phyloP scores from a whole-genome alignment of 1,140 invertebrate species.

The Coptotermes formosanus region DNA sequence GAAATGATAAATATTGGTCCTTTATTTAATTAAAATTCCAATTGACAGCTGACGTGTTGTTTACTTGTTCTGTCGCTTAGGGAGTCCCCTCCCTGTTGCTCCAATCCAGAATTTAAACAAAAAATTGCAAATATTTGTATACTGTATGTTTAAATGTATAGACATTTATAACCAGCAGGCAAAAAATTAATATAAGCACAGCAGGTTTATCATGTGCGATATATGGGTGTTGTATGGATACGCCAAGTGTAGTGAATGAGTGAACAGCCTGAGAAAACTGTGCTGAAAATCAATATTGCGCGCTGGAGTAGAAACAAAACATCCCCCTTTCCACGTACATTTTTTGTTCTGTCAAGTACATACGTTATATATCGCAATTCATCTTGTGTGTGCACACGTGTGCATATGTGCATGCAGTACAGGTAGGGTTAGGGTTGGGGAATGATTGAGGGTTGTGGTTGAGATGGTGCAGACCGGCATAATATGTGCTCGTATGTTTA shows the following conservation, averaged over 20 bases:
- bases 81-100: conserved; percentile 4
- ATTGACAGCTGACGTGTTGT: conserved; percentile 15
- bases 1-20: conserved; percentile 9
- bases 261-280: not conserved
- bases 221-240: not conserved
- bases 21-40: conserved; percentile 18
- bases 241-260: conserved; percentile 9
- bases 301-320: conserved; percentile 7
- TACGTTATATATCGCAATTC: conserved; percentile 11
- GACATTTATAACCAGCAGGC: not conserved
- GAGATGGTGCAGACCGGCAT: not conserved
- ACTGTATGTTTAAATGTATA: conserved; percentile 9
- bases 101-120: conserved; percentile 13
- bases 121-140: conserved; percentile 15
- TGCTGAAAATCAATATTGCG: not conserved
- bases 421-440: not conserved
- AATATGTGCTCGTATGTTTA: conserved; percentile 13
- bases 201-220: not conserved
- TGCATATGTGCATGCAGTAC: conserved; percentile 4
- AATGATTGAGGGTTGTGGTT: conserved; percentile 3
- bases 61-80: conserved; percentile 8
- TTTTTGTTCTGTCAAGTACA: conserved; percentile 13
- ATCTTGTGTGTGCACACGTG: conserved; percentile 17
- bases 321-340: not conserved
- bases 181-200: conserved; percentile 10